Base-by-base conservation (phyloP, 1,140 invertebrate species). In the Heliconius hewitsoni region DNA sequence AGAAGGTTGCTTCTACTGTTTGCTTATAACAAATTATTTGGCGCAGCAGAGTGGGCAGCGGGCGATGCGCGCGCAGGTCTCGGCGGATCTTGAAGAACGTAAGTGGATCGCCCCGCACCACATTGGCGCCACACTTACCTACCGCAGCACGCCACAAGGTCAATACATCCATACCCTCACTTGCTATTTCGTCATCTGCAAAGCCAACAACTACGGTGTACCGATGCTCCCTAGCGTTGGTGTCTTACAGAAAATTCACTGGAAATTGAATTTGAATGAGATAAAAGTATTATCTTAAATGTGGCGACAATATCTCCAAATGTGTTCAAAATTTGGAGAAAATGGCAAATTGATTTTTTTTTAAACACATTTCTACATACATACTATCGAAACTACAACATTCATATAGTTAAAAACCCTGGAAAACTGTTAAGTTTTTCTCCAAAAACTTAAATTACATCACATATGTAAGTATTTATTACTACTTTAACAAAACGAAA, bases 61-160 rank as follows among this genome's bases (percentile, higher is more conserved):
- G 83, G 96, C 96, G 74, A 92, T 97, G 80, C 96, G 97, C 81
- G 97, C 97, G 85, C 95, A 97, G 83, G 96, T 96, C 46, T 95
- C 95, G 5, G 96, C 98, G 95, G 98, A 98, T 90, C 95, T 98
- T 76, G 98, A 98, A 88, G 98, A 98, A 91, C 95, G 98, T 89
- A 95, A 97, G 90, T 95, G 94, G 94, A 94, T 93, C 89, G 94
- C 88, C 87, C 90, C 93, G 89, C 94, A 94, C 82, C 94, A 95
- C 89, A 92, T 94, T 91, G 94, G 92, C 91, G 91, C 93, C 88
- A 94, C 96, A 89, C 96, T 96, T 82, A 96, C 96, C 73, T 97
- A 97, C 92, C 95, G 96, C 84, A 97, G 96, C 92, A 96, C 96
- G 76, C 92, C 91, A 83, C 91, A 93, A 93, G 91, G 91, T 94